Evolutionary conservation across 30 jellyfish, hydroid and myxozoan genomes (phyloP).

Genomic region (Aurelia aurita complex sp. Pacific): DNA sequence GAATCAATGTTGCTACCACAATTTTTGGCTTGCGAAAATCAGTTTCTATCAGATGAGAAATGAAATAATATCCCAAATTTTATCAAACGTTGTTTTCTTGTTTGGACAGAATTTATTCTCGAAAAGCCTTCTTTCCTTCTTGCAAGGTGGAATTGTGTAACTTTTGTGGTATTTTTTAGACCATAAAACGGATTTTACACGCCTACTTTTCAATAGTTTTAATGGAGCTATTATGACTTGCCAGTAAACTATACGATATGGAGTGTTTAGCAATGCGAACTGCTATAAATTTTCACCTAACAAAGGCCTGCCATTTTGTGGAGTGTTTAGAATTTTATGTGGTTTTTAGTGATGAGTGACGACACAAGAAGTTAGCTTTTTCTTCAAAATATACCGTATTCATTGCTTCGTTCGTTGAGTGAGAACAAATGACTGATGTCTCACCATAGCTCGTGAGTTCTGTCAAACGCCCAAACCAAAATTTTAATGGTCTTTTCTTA

Average conservation of each 20-base stretch:
- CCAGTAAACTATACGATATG: conserved; percentile 25
- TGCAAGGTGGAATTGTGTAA: no score
- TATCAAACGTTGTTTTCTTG: no score
- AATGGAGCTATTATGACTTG: conserved; percentile 28
- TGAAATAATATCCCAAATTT: no score
- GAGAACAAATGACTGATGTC: conserved; percentile 22
- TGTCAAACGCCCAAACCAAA: background rate
- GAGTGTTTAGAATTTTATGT: conserved; percentile 24
- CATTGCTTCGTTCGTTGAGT: conserved; percentile 8
- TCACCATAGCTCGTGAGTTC: background rate
- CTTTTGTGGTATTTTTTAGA: conserved; percentile 4
- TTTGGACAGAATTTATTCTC: no score
- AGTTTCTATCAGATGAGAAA: no score
- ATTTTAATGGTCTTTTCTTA: no score
- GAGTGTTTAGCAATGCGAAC: conserved; percentile 7
- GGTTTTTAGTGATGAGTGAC: conserved; percentile 25
- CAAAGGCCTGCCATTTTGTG: conserved; percentile 21
- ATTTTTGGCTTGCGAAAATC: no score
- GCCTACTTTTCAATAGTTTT: conserved; percentile 29
- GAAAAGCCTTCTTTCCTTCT: no score
- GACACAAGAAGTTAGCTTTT: background rate
- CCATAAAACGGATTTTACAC: conserved; percentile 22
- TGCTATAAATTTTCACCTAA: conserved; percentile 1
- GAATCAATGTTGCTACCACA: no score
- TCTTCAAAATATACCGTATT: background rate